Evolutionary conservation across 2,797 vertebrate genomes (phyloP).

Genomic region (Pagetopsis macropterus): DNA sequence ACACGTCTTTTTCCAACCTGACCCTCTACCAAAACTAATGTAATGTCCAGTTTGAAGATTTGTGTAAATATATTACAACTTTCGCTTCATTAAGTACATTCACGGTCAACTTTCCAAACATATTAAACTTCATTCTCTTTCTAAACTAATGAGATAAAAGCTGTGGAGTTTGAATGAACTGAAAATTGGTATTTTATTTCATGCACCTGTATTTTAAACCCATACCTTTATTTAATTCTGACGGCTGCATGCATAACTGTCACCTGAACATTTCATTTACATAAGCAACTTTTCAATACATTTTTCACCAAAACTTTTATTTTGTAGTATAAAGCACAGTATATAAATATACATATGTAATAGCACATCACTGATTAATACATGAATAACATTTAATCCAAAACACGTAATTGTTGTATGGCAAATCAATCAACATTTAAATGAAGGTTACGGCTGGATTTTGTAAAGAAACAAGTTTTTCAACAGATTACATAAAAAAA

Average conservation of each 20-base stretch:
- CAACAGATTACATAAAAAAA: slow-evolving; percentile 1
- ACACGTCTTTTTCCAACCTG: background rate
- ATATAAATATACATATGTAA: slow-evolving; percentile 39
- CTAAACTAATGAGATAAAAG: background rate
- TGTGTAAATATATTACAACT: background rate
- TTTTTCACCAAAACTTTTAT: slow-evolving; percentile 38
- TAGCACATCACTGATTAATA: slow-evolving; percentile 26
- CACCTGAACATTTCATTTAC: background rate
- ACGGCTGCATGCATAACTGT: slow-evolving; percentile 1
- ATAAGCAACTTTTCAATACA: background rate
- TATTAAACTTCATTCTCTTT: background rate
- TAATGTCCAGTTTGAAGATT: background rate
- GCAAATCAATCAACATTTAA: background rate
- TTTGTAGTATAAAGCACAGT: slow-evolving; percentile 51
- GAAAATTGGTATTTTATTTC: too few relatives aligned
- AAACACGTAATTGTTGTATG: background rate
- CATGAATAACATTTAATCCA: slow-evolving; percentile 22
- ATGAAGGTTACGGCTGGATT: background rate
- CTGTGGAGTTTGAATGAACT: background rate
- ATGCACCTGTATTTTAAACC: background rate
- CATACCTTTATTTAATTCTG: background rate
- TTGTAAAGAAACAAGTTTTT: background rate
- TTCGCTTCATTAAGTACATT: background rate
- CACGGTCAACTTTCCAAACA: background rate
- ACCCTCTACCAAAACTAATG: background rate